Conservation (phyloP, 2,888 invertebrate genomes). For the Platycheirus albimanus region DNA sequence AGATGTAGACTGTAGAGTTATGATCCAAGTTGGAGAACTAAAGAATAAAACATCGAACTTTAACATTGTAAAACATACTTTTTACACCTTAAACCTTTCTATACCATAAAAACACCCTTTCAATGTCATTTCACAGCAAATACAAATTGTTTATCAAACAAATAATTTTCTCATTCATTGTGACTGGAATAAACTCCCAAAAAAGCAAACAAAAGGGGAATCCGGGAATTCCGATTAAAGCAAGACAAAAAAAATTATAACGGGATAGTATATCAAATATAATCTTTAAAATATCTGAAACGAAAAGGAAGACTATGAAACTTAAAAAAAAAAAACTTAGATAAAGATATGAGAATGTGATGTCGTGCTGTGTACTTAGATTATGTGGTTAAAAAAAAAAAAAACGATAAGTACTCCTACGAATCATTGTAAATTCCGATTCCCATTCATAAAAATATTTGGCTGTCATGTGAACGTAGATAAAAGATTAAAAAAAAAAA, state of each 20-base stretch:
- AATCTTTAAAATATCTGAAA: constrained; percentile 51
- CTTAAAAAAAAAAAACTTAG: background rate
- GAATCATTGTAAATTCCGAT: constrained; percentile 63
- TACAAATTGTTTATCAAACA: no score
- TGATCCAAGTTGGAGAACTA: no score
- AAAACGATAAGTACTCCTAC: constrained; percentile 59
- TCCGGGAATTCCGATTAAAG: constrained; percentile 14
- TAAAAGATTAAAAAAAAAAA: constrained; percentile 1
- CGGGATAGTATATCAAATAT: constrained; percentile 60
- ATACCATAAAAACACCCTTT: no score
- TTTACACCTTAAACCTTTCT: no score
- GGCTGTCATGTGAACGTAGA: constrained; percentile 59
- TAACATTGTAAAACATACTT: no score
- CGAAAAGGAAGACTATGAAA: constrained; percentile 26
- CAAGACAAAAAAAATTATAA: constrained; percentile 50
- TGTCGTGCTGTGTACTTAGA: constrained; percentile 16
- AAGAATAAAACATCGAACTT: no score
- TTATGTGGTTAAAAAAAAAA: background rate
- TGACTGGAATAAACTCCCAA: background rate
- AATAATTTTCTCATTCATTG: background rate
- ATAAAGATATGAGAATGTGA: constrained; percentile 20
- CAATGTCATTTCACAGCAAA: no score
- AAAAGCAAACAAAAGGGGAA: background rate
- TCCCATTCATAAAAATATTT: constrained; percentile 67
- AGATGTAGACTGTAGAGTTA: no score